A percentile compares a stretch with the other conserved stretches of the same genome.
Conservation (phyloP, 2,797 vertebrate genomes). For the Cichlasoma orientale region DNA sequence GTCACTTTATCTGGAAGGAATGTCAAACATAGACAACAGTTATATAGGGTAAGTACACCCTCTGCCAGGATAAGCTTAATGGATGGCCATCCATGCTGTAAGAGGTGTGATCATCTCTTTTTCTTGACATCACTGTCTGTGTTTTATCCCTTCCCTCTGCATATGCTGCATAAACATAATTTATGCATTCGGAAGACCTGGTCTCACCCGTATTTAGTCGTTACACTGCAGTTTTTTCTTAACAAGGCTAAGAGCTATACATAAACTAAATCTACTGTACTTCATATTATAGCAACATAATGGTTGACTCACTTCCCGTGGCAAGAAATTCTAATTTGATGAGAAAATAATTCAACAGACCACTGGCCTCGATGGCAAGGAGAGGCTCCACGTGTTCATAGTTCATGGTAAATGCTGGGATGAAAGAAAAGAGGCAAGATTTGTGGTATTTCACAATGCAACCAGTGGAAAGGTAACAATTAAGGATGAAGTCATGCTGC, state of each 20-base stretch:
- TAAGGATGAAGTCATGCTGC: constrained; percentile 35
- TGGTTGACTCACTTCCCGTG: background rate
- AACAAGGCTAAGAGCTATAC: background rate
- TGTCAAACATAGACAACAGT: background rate
- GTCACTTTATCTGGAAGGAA: background rate
- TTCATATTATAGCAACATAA: background rate
- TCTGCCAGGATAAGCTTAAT: background rate
- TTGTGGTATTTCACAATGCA: constrained; percentile 21
- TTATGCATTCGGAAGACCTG: background rate
- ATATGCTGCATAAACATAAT: background rate
- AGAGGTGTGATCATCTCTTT: background rate
- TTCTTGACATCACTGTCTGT: background rate
- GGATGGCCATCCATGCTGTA: background rate
- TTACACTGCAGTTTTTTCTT: background rate
- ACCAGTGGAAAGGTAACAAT: constrained; percentile 39
- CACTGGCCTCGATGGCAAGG: background rate
- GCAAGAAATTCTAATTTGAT: background rate
- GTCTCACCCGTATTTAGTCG: background rate
- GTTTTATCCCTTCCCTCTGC: background rate
- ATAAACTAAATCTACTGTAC: background rate
- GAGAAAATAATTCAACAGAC: background rate
- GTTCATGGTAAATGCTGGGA: background rate
- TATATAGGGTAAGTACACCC: background rate
- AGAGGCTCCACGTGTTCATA: background rate
- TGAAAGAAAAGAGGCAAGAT: constrained; percentile 25